Evolutionary conservation across 2,888 invertebrate genomes (phyloP), one percentile per base, ranked within the genome.

Genomic region (Gymnosoma rotundatum): DNA sequence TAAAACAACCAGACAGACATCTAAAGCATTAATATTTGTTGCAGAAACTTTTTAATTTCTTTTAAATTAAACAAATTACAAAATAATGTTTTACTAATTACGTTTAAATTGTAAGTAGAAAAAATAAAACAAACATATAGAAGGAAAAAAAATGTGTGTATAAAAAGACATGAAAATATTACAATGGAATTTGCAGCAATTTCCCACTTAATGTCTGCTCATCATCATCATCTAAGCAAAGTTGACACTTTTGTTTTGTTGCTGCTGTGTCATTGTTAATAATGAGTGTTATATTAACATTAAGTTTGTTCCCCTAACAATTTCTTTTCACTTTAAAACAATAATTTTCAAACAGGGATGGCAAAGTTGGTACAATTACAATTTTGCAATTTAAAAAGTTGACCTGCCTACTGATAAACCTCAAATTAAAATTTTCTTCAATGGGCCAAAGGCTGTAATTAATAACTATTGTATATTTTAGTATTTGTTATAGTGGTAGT

Each of bases 41-140:
- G n/a, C 69, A 52, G 14, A 66, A 70, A 63, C 73, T 78, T 78
- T 81, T 78, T 74, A 78, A 78, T 84, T 70, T 74, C 61, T 60
- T 76, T 84, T 66, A 84, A 84, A 86, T 86, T 83, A 83, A 78
- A 83, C 83, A 81, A 85, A 86, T 86, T 83, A 82, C 80, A 85
- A 83, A 83, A 76, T 87, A 90, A 89, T 90, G 89, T 89, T 89
- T 89, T 89, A 88, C 89, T 90, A 90, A 90, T 90, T 90, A 90
- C 88, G 87, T 89, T 90, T 89, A 89, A 88, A 89, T 88, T 87
- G 88, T 87, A 87, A 89, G 89, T 89, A 88, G 89, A 88, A 87
- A 83, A 87, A 86, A 45, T 69, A 1, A 25, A 25, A 73, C 18
- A 73, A 2, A 20, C 18, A 73, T 1, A 21, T 25, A 56, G 25